Percentiles rank a stretch among this genome's conserved stretches.
These are phyloP conservation scores for Agapetus fuscipes DNA, from an alignment of 2,888 invertebrate species.

Conservation along the genomic window DNA sequence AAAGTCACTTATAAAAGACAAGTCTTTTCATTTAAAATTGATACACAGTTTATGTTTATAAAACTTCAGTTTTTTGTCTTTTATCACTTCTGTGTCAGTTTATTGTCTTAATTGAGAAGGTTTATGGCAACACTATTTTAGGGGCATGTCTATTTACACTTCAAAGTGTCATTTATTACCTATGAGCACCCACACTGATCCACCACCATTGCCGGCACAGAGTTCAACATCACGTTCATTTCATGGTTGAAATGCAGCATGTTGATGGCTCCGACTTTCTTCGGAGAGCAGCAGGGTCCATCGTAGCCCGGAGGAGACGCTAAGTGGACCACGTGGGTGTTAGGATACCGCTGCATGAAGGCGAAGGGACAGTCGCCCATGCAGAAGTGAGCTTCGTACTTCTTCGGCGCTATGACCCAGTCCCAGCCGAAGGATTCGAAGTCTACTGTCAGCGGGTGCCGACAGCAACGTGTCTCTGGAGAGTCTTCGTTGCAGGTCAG, in stretches of 20 bases:
- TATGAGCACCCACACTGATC: constrained; percentile 77
- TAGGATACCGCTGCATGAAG: constrained; percentile 76
- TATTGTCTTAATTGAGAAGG: no score
- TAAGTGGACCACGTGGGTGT: constrained; percentile 80
- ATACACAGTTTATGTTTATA: no score
- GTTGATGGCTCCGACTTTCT: constrained; percentile 77
- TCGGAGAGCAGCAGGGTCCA: constrained; percentile 88
- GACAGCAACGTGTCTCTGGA: constrained; percentile 80
- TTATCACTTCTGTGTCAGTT: no score
- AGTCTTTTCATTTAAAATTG: no score
- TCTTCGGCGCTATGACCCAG: constrained; percentile 93
- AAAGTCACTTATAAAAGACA: no score
- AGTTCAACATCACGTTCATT: constrained; percentile 76
- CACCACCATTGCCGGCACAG: constrained; percentile 89
- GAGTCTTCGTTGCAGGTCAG: constrained; percentile 77
- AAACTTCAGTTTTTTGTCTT: no score
- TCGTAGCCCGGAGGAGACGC: constrained; percentile 66
- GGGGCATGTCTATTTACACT: no score
- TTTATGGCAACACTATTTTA: no score
- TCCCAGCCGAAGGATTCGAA: constrained; percentile 96
- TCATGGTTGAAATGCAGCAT: constrained; percentile 90
- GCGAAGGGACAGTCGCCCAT: constrained; percentile 88
- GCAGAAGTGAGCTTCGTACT: constrained; percentile 93
- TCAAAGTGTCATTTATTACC: not conserved
- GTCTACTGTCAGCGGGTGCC: constrained; percentile 87